phyloP scores from a whole-genome alignment of 2,113 vertebrate species.

The Corydoras sp. region DNA sequence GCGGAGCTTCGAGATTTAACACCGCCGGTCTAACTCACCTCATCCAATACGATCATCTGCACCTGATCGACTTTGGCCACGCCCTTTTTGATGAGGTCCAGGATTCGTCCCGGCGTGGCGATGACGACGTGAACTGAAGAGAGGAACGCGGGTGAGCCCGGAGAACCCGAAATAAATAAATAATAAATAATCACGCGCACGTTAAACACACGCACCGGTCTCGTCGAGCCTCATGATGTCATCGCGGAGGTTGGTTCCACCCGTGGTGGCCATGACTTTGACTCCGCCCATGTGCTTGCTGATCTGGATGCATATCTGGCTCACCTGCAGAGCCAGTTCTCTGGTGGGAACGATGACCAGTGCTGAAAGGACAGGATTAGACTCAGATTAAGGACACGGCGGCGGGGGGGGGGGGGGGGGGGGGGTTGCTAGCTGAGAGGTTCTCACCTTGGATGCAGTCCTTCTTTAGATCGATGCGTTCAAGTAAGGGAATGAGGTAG shows the following conservation, averaged over 20 bases:
- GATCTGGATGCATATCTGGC: slow-evolving; percentile 99
- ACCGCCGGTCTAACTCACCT: slow-evolving; percentile 67
- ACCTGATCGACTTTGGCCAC: slow-evolving; percentile 96
- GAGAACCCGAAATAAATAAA: too few species aligned
- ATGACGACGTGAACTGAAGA: slow-evolving; percentile 91
- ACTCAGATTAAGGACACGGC: too few species aligned
- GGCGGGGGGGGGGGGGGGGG: too few species aligned
- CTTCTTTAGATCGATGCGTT: slow-evolving; percentile 98
- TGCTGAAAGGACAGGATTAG: too few species aligned
- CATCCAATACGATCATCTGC: slow-evolving; percentile 98
- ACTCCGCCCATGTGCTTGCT: slow-evolving; percentile 99
- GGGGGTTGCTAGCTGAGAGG: too few species aligned
- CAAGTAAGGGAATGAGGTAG: slow-evolving; percentile 99
- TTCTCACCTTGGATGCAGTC: slow-evolving; percentile 95
- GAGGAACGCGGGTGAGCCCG: too few species aligned
- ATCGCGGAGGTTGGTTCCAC: slow-evolving; percentile 96
- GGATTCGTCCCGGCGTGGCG: slow-evolving; percentile 94
- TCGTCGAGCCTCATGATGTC: slow-evolving; percentile 99
- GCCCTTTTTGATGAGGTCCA: slow-evolving; percentile 99
- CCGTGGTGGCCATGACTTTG: slow-evolving; percentile 98
- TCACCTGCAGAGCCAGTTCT: slow-evolving; percentile 98
- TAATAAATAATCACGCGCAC: neutral
- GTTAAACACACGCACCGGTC: too few species aligned
- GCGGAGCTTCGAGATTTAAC: too few species aligned
- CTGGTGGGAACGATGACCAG: slow-evolving; percentile 97